Conservation (phyloP, 2,797 vertebrate species). For the Helarctos malayanus region DNA sequence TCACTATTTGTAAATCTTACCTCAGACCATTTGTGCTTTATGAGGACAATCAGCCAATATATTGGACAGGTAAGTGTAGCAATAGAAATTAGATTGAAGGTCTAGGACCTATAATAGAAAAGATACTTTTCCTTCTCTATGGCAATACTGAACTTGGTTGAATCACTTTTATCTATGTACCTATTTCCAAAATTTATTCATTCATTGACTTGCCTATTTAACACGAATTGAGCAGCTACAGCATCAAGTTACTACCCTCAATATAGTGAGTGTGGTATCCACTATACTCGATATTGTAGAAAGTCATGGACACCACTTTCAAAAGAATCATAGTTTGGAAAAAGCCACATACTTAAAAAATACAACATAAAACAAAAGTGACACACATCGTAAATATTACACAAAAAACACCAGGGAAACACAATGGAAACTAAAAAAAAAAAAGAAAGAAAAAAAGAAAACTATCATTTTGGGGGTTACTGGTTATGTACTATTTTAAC, state of each 20-base stretch:
- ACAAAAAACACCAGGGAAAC: neutral
- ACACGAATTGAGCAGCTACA: neutral
- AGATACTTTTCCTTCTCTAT: neutral
- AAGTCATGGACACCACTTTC: neutral
- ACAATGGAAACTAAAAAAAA: neutral
- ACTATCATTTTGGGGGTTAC: neutral
- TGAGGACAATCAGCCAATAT: conserved; percentile 17
- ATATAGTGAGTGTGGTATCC: neutral
- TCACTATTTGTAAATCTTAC: conserved; percentile 58
- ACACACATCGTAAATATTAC: neutral
- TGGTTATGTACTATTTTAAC: neutral
- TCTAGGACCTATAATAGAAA: neutral
- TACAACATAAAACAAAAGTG: neutral
- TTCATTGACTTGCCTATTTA: conserved; percentile 47
- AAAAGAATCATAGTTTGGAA: neutral
- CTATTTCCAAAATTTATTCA: conserved; percentile 62
- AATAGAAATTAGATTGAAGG: conserved; percentile 1
- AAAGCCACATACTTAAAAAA: neutral
- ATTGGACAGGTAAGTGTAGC: conserved; percentile 10
- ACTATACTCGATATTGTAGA: neutral
- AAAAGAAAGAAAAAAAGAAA: neutral
- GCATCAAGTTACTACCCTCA: neutral
- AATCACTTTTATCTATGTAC: conserved; percentile 48
- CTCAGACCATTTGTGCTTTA: neutral
- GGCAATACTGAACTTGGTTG: neutral